Percentiles rank a stretch among this genome's conserved stretches.
These are phyloP conservation scores for Centropus bengalensis DNA, from an alignment of 2,113 vertebrate genomes.

Conservation along the genomic window DNA sequence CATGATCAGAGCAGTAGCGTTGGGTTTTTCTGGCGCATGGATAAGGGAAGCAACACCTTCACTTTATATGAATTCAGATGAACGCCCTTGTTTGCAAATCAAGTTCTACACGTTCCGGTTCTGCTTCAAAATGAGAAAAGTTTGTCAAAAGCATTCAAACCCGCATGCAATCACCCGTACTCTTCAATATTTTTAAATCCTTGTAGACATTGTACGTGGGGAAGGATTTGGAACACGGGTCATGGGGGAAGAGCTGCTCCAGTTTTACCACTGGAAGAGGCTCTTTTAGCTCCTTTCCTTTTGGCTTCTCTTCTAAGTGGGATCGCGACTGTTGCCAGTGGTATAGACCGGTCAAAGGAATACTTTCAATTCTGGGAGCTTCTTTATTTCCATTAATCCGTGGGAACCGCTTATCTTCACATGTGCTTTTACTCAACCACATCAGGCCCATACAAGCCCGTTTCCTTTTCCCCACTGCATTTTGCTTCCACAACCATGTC, in stretches of 20 bases:
- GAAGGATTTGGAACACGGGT: neutral
- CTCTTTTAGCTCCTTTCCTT: neutral
- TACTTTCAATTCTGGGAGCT: neutral
- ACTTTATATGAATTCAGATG: neutral
- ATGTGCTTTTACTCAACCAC: neutral
- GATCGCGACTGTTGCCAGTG: neutral
- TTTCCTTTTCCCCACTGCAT: neutral
- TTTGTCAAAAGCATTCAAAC: neutral
- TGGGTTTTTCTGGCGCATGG: neutral
- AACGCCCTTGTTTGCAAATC: neutral
- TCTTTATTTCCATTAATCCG: neutral
- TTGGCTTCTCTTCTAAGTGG: neutral
- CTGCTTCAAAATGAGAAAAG: neutral
- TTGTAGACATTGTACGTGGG: neutral
- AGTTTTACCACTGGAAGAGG: neutral
- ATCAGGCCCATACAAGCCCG: neutral
- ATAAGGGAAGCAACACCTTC: neutral
- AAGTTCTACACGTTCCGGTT: neutral
- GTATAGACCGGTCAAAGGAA: neutral
- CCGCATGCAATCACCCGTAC: neutral
- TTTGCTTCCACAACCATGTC: neutral
- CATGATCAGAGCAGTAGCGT: neutral
- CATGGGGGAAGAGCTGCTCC: neutral
- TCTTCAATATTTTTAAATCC: neutral
- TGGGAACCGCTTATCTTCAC: fast-evolving